Evolutionary conservation across 1,140 invertebrate genomes (phyloP), one percentile per base, ranked within the genome.

Genomic region (Mylabris phalerata): DNA sequence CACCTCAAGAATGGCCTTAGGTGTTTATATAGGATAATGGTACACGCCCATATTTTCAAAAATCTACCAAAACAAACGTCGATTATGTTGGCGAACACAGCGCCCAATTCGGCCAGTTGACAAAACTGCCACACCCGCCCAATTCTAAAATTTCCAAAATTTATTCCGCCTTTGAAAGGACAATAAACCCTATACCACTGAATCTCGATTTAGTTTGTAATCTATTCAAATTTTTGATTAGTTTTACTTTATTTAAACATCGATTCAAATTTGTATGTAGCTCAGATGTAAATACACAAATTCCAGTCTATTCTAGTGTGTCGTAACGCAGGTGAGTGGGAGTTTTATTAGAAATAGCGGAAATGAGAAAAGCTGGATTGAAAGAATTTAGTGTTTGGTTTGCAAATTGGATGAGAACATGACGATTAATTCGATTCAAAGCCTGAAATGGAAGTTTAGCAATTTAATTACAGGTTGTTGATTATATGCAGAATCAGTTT

Each of bases 41-140:
- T 55, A 38, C 56, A 66, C 64, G 61, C 64, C 64, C 64, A 63
- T 61, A 51, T 63, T 66, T 61, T 60, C 55, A 59, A 63, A 66
- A 63, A 63, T 58, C 50, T 50, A 66, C 59, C 61, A 60, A 66
- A 63, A 66, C 59, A 61, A 56, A 58, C 45, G 55, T 61, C 59
- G 60, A 64, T 59, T 48, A 9, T 42, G 59, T 54, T 7, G 32
- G 52, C 48, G 41, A 55, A 25, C n/a, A 50, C 32, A 27, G 51
- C 50, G 50, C 38, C 49, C 45, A 44, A 38, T 40, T 32, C 55
- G 59, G 45, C 45, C 9, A 25, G 27, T 44, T 11, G 38, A 38
- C 27, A 41, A 44, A 56, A 11, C 50, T 19, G 59, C 58, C 57
- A 59, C 56, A 51, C 51, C 55, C 56, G 48, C 52, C 19, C 10